A percentile compares a stretch with the other conserved stretches of the same genome.
phyloP scores from a whole-genome alignment of 1,140 invertebrate species.

The Trichomalopsis sarcophagae region DNA sequence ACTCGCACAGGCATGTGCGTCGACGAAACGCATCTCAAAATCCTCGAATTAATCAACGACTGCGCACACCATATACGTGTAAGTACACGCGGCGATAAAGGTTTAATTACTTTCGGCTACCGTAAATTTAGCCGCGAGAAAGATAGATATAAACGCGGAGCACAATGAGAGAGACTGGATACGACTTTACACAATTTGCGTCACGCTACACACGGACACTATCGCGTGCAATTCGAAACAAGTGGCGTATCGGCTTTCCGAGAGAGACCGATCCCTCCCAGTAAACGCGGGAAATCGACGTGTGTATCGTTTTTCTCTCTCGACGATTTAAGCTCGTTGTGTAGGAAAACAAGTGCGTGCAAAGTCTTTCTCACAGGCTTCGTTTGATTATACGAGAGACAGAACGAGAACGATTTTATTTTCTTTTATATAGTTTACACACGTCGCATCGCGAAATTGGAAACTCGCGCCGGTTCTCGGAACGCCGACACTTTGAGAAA shows the following conservation, averaged over 20 bases:
- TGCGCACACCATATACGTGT: no score
- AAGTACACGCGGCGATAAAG: not conserved
- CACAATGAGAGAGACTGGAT: constrained; percentile 21
- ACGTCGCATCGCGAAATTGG: not conserved
- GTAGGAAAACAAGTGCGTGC: constrained; percentile 2
- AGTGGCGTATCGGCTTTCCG: constrained; percentile 39
- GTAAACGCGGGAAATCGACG: constrained; percentile 49
- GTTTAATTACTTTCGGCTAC: not conserved
- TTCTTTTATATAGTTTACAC: not conserved
- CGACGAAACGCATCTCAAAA: not conserved
- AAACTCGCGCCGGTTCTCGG: not conserved
- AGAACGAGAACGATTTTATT: not conserved
- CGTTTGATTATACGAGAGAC: not conserved
- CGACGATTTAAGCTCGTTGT: constrained; percentile 11
- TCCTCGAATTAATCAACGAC: not conserved
- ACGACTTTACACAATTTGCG: constrained; percentile 40
- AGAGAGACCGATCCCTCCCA: not conserved
- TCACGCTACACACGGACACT: not conserved
- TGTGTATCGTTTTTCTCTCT: constrained; percentile 20
- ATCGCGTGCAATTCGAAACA: constrained; percentile 43
- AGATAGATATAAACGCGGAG: not conserved
- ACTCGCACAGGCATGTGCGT: no score
- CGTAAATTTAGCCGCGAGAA: not conserved
- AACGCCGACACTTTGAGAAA: not conserved
- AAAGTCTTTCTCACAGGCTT: constrained; percentile 37